Evolutionary conservation across 2,113 vertebrate genomes (phyloP), one percentile per base, ranked within the genome.

Genomic region (Lycocorax pyrrhopterus): DNA sequence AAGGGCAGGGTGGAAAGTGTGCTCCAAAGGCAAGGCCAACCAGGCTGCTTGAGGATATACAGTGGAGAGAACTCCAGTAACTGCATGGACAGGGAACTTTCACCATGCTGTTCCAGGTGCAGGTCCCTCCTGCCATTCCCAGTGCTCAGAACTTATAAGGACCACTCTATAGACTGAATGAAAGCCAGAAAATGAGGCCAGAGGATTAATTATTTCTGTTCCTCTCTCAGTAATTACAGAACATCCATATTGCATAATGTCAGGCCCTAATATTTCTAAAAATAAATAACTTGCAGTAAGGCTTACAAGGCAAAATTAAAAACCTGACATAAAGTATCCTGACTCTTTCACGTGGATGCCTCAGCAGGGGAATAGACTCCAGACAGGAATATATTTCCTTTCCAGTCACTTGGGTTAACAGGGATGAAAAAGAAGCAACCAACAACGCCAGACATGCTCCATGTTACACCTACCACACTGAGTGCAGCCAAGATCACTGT

Each of bases 171-270:
- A 33, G 47, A 62, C 19, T 44, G 60, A 39, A 72, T 49, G 35
- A 91, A 89, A 89, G 69, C 43, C 84, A 96, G 33, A 49, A 82
- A 89, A 91, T 8, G 47, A 91, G 14, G 14, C 5, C 39, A 78
- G 60, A 78, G 25, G 43, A 75, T 78, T 87, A 72, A 87, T 92
- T 76, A 88, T 58, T 94, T 88, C 53, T 90, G 5, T 51, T 93
- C 10, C 13, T 79, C 37, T 82, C 71, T 77, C 37, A 74, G 79
- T 69, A 55, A 55, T 53, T 90, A 47, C 41, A 83, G 52, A 87
- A 26, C 10, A 76, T 76, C n/a, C 59, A 62, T 80, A 80, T 33
- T 90, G 67, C 41, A 58, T 41, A 78, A 59, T 7, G 1, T 80
- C 37, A 82, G 71, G 43, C 46, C 7, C n/a, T 64, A 72, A 47